Conservation (phyloP, 2,888 invertebrate species). For the Metacarcinus magister region DNA sequence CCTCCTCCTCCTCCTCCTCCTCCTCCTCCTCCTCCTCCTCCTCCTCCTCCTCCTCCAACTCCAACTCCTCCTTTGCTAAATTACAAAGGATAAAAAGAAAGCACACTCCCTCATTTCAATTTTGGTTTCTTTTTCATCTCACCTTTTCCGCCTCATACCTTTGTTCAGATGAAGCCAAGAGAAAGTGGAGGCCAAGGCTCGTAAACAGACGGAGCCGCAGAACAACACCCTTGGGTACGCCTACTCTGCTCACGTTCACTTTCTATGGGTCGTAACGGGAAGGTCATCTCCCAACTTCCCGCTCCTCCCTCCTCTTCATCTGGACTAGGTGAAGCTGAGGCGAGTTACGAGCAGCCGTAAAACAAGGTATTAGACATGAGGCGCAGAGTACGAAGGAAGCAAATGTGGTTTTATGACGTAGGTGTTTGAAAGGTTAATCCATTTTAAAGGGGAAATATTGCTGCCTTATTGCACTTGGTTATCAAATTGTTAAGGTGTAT, state of each 20-base stretch:
- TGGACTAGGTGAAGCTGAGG: background rate
- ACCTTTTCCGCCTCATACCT: background rate
- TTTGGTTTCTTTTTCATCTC: background rate
- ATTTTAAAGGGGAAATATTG: background rate
- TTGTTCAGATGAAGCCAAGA: background rate
- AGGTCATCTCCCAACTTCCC: constrained; percentile 26
- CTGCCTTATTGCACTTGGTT: background rate
- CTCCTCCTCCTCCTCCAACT: no score
- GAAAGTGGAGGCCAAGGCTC: constrained; percentile 10
- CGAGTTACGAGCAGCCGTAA: constrained; percentile 31
- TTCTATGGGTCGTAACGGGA: constrained; percentile 39
- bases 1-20: no score
- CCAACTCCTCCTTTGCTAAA: no score
- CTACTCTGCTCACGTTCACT: constrained; percentile 16
- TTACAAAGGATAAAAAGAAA: no score
- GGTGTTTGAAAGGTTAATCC: background rate
- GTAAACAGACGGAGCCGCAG: constrained; percentile 11
- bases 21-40: no score
- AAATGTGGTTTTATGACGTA: background rate
- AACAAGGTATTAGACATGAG: constrained; percentile 21
- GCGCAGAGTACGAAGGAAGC: constrained; percentile 3
- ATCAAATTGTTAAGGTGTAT: background rate
- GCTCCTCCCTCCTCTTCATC: constrained; percentile 17
- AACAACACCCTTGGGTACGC: constrained; percentile 26
- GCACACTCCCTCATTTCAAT: background rate